A percentile compares a stretch with the other conserved stretches of the same genome.
Conservation (phyloP, 2,113 vertebrate genomes). For the Hippocampus comes region DNA sequence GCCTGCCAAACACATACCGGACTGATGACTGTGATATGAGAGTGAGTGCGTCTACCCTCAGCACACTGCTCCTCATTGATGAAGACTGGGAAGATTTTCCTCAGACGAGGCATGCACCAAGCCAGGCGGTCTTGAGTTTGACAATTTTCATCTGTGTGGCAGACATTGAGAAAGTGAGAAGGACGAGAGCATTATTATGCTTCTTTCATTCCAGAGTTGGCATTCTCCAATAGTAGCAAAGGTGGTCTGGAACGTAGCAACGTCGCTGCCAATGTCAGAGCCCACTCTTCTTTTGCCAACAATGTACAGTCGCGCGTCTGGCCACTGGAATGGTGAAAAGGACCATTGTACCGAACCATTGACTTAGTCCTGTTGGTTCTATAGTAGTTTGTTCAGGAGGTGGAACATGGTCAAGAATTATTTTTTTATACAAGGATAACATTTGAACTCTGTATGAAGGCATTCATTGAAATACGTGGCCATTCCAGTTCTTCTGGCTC, state of each 20-base stretch:
- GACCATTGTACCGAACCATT: constrained; percentile 67
- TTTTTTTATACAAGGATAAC: background rate
- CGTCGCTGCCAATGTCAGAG: constrained; percentile 49
- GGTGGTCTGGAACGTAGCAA: constrained; percentile 62
- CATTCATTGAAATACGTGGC: background rate
- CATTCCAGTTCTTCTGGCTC: background rate
- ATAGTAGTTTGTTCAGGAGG: constrained; percentile 40
- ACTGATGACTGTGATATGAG: constrained; percentile 68
- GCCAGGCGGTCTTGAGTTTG: constrained; percentile 66
- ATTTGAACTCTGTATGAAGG: background rate
- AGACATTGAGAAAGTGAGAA: constrained; percentile 32
- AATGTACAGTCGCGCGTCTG: constrained; percentile 58
- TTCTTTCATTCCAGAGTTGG: constrained; percentile 54
- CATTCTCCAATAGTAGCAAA: constrained; percentile 67
- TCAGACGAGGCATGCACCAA: constrained; percentile 56
- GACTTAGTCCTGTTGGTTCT: constrained; percentile 53
- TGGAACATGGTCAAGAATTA: background rate
- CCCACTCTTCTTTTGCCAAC: constrained; percentile 60
- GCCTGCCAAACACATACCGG: constrained; percentile 62
- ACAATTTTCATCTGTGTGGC: constrained; percentile 64
- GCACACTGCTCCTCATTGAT: constrained; percentile 72
- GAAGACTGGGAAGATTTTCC: constrained; percentile 64
- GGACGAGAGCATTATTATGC: constrained; percentile 50
- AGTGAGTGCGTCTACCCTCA: constrained; percentile 54
- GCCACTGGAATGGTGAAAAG: constrained; percentile 55